phyloP scores from a whole-genome alignment of 2,888 invertebrate species.

The Lycaena phlaeas region DNA sequence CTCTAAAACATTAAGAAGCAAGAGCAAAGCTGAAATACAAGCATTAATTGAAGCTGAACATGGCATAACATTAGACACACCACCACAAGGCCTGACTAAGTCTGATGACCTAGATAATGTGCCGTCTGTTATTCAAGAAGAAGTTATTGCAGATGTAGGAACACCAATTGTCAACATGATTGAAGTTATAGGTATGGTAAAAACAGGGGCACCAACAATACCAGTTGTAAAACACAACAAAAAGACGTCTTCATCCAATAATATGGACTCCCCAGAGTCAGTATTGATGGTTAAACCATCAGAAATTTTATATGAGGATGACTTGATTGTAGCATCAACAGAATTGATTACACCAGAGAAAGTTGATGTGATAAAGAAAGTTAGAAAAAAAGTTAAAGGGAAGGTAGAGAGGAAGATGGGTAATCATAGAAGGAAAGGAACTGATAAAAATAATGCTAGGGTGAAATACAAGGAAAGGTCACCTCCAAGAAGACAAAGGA shows the following conservation, averaged over 20 bases:
- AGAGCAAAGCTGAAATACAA: conserved; percentile 77
- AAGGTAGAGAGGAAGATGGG: conserved; percentile 48
- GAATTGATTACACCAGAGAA: conserved; percentile 35
- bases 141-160: conserved; percentile 55
- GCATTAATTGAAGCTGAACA: conserved; percentile 76
- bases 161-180: conserved; percentile 59
- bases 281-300: conserved; percentile 31
- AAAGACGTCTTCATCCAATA: no score
- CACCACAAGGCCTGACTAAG: conserved; percentile 33
- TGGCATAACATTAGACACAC: conserved; percentile 50
- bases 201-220: conserved; percentile 67
- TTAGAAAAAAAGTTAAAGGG: conserved; percentile 29
- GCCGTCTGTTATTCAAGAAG: conserved; percentile 48
- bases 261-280: conserved; percentile 13
- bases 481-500: conserved; percentile 40
- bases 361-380: conserved; percentile 27
- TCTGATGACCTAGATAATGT: conserved; percentile 37
- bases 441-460: conserved; percentile 33
- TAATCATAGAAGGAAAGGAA: conserved; percentile 56
- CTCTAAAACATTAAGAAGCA: conserved; percentile 77
- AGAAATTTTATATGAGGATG: conserved; percentile 54
- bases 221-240: conserved; percentile 32
- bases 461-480: conserved; percentile 47
- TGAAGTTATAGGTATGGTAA: conserved; percentile 66
- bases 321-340: conserved; percentile 46